phyloP scores from a whole-genome alignment of 1,140 invertebrate species.

The Mesaphorura yosii region DNA sequence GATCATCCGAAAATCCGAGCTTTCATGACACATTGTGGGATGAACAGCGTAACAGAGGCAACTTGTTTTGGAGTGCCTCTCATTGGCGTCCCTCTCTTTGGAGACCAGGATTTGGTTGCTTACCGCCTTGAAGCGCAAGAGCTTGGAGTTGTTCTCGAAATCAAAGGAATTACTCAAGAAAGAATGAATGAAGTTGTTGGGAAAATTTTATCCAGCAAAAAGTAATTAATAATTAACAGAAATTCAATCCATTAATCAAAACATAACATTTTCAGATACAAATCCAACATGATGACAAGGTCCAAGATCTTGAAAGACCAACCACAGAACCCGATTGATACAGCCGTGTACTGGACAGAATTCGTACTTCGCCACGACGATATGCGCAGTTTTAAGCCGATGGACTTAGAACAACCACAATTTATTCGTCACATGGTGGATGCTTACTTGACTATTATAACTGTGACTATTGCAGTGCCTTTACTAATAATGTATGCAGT shows the following conservation, averaged over 20 bases:
- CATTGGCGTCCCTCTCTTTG: constrained; percentile 26
- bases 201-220: constrained; percentile 20
- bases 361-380: constrained; percentile 34
- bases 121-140: constrained; percentile 16
- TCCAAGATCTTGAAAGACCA: constrained; percentile 41
- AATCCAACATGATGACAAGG: constrained; percentile 32
- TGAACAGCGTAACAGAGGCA: constrained; percentile 26
- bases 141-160: constrained; percentile 25
- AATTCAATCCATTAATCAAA: constrained; percentile 1
- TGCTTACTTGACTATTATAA: not conserved
- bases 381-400: constrained; percentile 25
- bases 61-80: constrained; percentile 23
- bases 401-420: not conserved
- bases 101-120: constrained; percentile 23
- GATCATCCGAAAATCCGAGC: constrained; percentile 24
- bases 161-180: constrained; percentile 9
- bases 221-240: constrained; percentile 16
- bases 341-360: constrained; percentile 34
- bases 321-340: constrained; percentile 33
- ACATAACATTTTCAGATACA: constrained; percentile 33
- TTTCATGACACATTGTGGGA: constrained; percentile 29
- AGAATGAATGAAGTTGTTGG: constrained; percentile 14
- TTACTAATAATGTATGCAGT: not conserved
- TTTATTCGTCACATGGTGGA: not conserved
- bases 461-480: not conserved